Percentiles rank a stretch among this genome's conserved stretches.
These are phyloP conservation scores for Armadillidium nasatum DNA, from an alignment of 1,140 invertebrate genomes.

Conservation along the genomic window DNA sequence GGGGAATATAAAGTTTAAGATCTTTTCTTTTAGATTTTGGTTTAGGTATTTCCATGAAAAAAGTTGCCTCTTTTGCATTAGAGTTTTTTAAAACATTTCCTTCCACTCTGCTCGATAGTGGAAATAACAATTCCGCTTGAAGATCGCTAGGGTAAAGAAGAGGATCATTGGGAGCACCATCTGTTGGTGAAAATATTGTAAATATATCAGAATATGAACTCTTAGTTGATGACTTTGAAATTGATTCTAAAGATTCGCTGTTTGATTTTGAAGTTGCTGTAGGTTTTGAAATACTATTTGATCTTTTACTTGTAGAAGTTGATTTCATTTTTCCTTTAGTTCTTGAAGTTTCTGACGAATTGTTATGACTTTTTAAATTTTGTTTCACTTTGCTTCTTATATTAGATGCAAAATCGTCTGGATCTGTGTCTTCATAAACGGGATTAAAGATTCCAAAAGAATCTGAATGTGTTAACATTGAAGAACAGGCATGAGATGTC, in stretches of 20 bases:
- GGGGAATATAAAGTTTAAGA: not conserved
- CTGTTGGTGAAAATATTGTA: not conserved
- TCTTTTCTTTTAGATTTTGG: not conserved
- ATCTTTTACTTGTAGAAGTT: not conserved
- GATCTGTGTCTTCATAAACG: not conserved
- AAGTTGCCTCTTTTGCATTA: not conserved
- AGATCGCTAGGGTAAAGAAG: not conserved
- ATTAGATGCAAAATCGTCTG: not conserved
- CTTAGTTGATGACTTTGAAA: not conserved
- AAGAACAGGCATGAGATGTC: not conserved
- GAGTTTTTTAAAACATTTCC: not conserved
- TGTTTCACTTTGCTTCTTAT: not conserved
- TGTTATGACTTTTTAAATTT: not conserved
- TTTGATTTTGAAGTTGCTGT: not conserved
- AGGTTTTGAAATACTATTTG: not conserved
- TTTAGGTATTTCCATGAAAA: not conserved
- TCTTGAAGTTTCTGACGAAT: not conserved
- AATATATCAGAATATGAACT: not conserved
- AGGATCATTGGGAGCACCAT: not conserved
- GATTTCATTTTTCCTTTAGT: not conserved
- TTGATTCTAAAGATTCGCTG: not conserved
- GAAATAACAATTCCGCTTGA: not conserved
- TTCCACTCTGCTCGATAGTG: not conserved
- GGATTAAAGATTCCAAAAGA: not conserved
- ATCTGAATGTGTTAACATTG: not conserved